Evolutionary conservation across 2,797 vertebrate species (phyloP).

Genomic region (Orientallactaga sibirica): DNA sequence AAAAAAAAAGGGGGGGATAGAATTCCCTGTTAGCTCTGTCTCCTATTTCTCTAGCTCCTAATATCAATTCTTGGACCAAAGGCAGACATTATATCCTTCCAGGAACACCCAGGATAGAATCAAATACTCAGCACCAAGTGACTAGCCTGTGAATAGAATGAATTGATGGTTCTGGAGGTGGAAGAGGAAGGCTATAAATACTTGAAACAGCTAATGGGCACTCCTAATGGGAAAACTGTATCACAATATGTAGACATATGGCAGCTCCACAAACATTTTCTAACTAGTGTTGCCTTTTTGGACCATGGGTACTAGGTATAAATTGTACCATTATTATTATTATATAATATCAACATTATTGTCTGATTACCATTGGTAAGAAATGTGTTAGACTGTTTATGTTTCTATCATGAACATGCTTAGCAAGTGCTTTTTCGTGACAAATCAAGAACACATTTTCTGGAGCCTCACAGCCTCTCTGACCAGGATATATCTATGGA

Average conservation of each 20-base stretch:
- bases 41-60: background rate
- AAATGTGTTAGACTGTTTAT: slow-evolving; percentile 24
- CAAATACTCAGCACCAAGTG: background rate
- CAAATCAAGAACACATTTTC: slow-evolving; percentile 46
- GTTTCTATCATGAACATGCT: background rate
- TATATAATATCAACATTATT: background rate
- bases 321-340: background rate
- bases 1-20: too few relatives aligned
- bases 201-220: background rate
- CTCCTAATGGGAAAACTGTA: slow-evolving; percentile 17
- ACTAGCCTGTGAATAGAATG: background rate
- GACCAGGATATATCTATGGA: background rate
- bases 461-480: background rate
- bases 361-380: background rate
- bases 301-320: slow-evolving; percentile 8
- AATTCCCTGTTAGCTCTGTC: background rate
- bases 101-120: background rate
- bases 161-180: background rate
- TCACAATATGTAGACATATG: background rate
- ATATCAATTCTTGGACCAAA: background rate
- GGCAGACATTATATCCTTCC: background rate
- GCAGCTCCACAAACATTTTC: background rate
- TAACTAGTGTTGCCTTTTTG: background rate
- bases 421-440: slow-evolving; percentile 36
- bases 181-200: background rate